phyloP scores from a whole-genome alignment of 2,888 invertebrate genomes.

The Brenthis daphne region DNA sequence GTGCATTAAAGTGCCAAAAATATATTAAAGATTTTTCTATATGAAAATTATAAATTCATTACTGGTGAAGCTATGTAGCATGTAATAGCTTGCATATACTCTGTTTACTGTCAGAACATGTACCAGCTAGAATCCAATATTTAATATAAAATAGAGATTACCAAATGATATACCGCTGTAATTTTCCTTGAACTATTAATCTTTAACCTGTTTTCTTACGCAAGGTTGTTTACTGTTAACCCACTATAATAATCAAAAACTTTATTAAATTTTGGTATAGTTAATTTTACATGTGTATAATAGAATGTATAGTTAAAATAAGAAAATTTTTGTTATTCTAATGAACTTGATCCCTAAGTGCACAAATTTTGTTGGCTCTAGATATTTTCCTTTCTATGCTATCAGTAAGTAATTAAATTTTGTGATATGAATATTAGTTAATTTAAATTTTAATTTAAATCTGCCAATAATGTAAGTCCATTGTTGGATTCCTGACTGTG shows the following conservation, averaged over 20 bases:
- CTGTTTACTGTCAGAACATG: constrained; percentile 16
- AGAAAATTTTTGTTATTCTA: constrained; percentile 17
- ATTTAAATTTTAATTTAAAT: constrained; percentile 37
- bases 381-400: constrained; percentile 34
- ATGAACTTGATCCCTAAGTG: constrained; percentile 33
- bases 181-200: neutral
- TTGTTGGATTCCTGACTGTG: constrained; percentile 29
- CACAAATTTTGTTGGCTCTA: constrained; percentile 42
- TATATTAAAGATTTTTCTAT: constrained; percentile 1
- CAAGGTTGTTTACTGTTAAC: neutral
- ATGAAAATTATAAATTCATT: constrained; percentile 9
- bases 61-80: constrained; percentile 21
- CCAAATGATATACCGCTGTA: constrained; percentile 6
- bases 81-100: constrained; percentile 9
- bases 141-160: constrained; percentile 12
- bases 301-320: constrained; percentile 22
- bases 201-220: neutral
- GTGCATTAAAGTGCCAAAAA: constrained; percentile 18
- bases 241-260: constrained; percentile 4
- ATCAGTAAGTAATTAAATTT: constrained; percentile 45
- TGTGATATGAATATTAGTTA: constrained; percentile 51
- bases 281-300: constrained; percentile 15
- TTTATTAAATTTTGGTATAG: constrained; percentile 1
- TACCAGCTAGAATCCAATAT: constrained; percentile 13
- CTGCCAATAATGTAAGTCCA: constrained; percentile 43